Evolutionary conservation across 2,797 vertebrate species (phyloP).

Genomic region (Pangasius mekongensis): DNA sequence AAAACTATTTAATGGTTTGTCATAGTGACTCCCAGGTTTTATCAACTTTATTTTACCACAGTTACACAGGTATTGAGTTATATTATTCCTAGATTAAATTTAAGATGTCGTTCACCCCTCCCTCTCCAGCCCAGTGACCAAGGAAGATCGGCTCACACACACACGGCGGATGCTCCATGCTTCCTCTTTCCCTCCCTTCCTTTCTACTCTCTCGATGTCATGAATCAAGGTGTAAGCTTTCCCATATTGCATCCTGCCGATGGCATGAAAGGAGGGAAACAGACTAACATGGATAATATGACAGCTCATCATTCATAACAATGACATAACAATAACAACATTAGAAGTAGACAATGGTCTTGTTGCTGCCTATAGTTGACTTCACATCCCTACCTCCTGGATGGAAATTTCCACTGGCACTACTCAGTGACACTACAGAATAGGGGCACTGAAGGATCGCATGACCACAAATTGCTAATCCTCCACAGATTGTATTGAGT

Average conservation of each 20-base stretch:
- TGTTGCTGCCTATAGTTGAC: not conserved
- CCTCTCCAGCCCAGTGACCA: conserved; percentile 6
- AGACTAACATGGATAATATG: conserved; percentile 38
- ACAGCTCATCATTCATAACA: conserved; percentile 32
- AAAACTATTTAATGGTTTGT: not conserved
- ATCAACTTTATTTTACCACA: conserved; percentile 6
- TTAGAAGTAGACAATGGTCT: conserved; percentile 7
- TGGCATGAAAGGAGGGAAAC: conserved; percentile 30
- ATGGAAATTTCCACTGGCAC: conserved; percentile 17
- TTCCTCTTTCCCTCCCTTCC: conserved; percentile 56
- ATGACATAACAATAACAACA: conserved; percentile 34
- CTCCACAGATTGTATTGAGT: conserved; percentile 17
- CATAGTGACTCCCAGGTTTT: not conserved
- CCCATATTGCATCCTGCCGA: conserved; percentile 49
- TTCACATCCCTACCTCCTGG: conserved; percentile 15
- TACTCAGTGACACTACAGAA: not conserved
- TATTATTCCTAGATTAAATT: not conserved
- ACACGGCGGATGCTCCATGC: conserved; percentile 46
- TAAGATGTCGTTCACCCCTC: not conserved
- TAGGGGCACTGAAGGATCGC: not conserved
- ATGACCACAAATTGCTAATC: conserved; percentile 17
- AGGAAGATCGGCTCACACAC: conserved; percentile 3
- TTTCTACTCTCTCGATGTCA: conserved; percentile 39
- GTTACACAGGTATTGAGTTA: conserved; percentile 19
- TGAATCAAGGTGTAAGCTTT: conserved; percentile 54